Evolutionary conservation across 2,113 vertebrate species (phyloP), one percentile per base, ranked within the genome.

Genomic region (Dissostichus mawsoni): DNA sequence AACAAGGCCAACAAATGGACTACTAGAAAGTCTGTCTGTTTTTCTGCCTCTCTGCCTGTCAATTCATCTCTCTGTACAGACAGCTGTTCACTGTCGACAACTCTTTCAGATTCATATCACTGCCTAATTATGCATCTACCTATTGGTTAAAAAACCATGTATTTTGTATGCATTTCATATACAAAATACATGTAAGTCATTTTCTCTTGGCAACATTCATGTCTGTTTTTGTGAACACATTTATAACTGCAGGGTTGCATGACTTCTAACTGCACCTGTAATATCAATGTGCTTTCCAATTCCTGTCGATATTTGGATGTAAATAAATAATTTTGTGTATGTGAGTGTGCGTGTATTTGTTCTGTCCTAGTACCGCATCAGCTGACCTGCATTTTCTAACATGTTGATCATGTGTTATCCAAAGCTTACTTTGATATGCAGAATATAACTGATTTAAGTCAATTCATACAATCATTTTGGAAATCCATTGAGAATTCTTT

Each of bases 281-380:
- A 83, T 87, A 85, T 85, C 71, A 69, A 85, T 79, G 71, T 20
- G 52, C 51, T 63, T 50, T 61, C 44, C 59, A 51, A 70, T 83
- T 81, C 68, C 76, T 57, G 57, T 56, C 68, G 52, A 44, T 66
- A 76, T 72, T 62, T 62, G 18, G 20, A 20, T 20, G 20, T 20
- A 53, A 47, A 84, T 89, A 55, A 89, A 89, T 89, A 70, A 76
- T 85, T 83, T 8, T 61, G 23, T 57, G 23, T 29, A 2, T 69
- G 23, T 65, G 48, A 58, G 7, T 51, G 48, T 75, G 47, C 75
- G n/a, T 47, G 33, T 76, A 44, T 73, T 18, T 76, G 45, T 51
- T 59, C 16, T n/a, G 62, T 41, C 36, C 16, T 53, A 20, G 61
- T 41, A 2, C 29, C 51, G 36, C 29, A 33, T 74, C 20, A 6